Conservation (phyloP, 1,140 invertebrate species). For the Cydia strobilella region DNA sequence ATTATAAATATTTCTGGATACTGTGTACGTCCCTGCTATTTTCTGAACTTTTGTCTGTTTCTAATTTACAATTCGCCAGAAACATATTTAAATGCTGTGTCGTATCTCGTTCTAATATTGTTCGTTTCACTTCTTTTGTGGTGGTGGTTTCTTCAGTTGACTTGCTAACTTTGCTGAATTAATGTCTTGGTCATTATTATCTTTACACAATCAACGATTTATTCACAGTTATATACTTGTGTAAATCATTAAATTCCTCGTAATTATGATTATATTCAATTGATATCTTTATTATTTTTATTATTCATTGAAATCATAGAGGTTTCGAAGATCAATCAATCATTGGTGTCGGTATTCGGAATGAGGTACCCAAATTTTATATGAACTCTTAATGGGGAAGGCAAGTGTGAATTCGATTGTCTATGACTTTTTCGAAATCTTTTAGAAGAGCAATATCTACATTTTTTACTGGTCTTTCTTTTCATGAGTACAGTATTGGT, state of each 20-base stretch:
- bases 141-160: not conserved
- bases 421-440: too few relatives aligned
- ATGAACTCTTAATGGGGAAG: too few relatives aligned
- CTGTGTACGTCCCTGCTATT: not conserved
- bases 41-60: not conserved
- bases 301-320: too few relatives aligned
- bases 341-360: too few relatives aligned
- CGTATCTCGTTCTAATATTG: not conserved
- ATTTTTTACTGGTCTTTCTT: too few relatives aligned
- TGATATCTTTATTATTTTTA: not conserved
- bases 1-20: not conserved
- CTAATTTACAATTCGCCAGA: not conserved
- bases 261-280: not conserved
- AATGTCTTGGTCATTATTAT: not conserved
- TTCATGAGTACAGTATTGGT: too few relatives aligned
- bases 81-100: not conserved
- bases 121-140: not conserved
- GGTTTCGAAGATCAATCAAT: too few relatives aligned
- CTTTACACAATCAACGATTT: not conserved
- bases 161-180: not conserved
- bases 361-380: too few relatives aligned
- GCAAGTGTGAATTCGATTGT: too few relatives aligned
- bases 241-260: not conserved
- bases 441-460: too few relatives aligned
- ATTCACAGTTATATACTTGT: not conserved